Conservation (phyloP, 2,113 vertebrate genomes). For the Leucopsar rothschildi region DNA sequence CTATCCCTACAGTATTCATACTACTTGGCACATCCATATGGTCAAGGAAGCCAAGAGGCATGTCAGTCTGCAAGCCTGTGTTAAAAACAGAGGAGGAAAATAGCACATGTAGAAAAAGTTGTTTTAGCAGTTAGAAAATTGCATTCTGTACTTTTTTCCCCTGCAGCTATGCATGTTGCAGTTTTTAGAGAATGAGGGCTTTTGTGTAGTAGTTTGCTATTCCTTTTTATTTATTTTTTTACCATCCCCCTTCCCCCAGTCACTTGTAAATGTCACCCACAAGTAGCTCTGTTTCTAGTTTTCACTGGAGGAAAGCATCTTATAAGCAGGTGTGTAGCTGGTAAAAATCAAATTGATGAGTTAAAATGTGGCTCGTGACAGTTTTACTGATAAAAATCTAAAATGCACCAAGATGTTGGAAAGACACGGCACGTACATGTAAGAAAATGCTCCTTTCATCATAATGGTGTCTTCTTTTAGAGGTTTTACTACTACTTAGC, state of each 20-base stretch:
- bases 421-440: not conserved
- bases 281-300: constrained; percentile 9
- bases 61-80: not conserved
- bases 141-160: not conserved
- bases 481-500: constrained; percentile 30
- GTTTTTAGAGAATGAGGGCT: not conserved
- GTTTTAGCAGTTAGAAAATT: not conserved
- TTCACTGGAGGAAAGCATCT: not conserved
- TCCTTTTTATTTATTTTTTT: not conserved
- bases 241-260: not conserved
- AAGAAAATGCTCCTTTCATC: constrained; percentile 34
- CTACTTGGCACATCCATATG: not conserved
- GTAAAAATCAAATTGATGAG: constrained; percentile 31
- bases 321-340: constrained; percentile 15
- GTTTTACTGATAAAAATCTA: constrained; percentile 39
- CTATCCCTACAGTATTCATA: constrained; percentile 7
- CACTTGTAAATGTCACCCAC: constrained; percentile 48
- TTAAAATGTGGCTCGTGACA: constrained; percentile 33
- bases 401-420: constrained; percentile 12
- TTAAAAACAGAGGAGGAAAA: not conserved
- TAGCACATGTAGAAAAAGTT: not conserved
- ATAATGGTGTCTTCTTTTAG: not conserved
- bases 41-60: not conserved
- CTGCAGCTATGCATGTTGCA: not conserved
- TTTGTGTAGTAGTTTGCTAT: not conserved